Evolutionary conservation across 2,113 vertebrate species (phyloP), one percentile per base, ranked within the genome.

Genomic region (Myxocyprinus asiaticus): DNA sequence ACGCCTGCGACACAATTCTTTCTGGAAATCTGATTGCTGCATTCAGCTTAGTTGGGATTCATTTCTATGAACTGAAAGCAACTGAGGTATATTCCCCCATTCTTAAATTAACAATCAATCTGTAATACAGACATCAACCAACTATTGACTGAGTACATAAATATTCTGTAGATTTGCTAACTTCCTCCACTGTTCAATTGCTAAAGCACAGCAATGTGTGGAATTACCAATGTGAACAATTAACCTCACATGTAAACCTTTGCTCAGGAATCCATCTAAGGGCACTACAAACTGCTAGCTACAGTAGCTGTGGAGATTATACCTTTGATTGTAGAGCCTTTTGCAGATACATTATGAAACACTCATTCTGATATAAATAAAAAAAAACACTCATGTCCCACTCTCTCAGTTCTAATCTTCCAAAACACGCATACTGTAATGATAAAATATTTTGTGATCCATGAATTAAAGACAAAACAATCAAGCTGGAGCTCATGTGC

Each of bases 151-250:
- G 67, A 75, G 47, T 85, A 79, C 88, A 86, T 77, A 89, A 88
- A 85, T 67, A 87, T 85, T 92, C 86, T 90, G 92, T 92, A 89
- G 90, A 85, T 91, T 11, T 79, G 56, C 61, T 53, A 82, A 80
- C 86, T 77, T 85, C 42, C 79, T 76, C 70, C 17, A 43, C 70
- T 33, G 7, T 69, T 79, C 7, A 70, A 71, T 70, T 66, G 59
- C 45, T 88, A 80, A 69, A 42, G 76, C 50, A 67, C 50, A 64
- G 22, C 7, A 61, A 42, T 10, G 7, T 56, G 17, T 61, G 22
- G 14, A 65, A 4, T 33, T n/a, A n/a, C 50, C 12, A 8, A n/a
- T n/a, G n/a, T n/a, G n/a, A 22, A 56, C 7, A 11, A 56, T 55
- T 64, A 10, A 73, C 3, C 22, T 33, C 9, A 48, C 17, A 67